phyloP scores from a whole-genome alignment of 2,888 invertebrate genomes.

The Leptura quadrifasciata region DNA sequence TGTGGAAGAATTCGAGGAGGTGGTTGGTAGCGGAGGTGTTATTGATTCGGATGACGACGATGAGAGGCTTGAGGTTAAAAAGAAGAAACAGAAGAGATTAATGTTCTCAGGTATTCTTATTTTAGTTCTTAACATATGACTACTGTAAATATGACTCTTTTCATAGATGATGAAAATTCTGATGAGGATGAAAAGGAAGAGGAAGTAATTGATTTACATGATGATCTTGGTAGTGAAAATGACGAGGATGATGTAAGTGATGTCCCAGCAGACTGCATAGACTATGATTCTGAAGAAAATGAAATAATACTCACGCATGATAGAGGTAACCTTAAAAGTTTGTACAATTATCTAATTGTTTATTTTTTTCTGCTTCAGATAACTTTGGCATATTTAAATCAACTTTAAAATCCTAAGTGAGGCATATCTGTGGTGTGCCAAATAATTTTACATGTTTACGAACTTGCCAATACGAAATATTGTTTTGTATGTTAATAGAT shows the following conservation, averaged over 20 bases:
- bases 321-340: conserved; percentile 42
- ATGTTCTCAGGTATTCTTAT: conserved; percentile 73
- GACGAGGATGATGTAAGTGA: conserved; percentile 70
- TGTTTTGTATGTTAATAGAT: too few species aligned
- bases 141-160: not conserved
- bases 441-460: too few species aligned
- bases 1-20: conserved; percentile 57
- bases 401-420: not conserved
- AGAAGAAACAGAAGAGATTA: conserved; percentile 71
- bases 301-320: conserved; percentile 74
- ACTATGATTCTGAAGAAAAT: conserved; percentile 92
- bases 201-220: conserved; percentile 69
- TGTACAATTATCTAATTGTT: conserved; percentile 33
- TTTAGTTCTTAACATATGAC: not conserved
- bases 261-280: conserved; percentile 71
- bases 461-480: too few species aligned
- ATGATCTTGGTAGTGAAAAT: conserved; percentile 63
- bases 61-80: conserved; percentile 53
- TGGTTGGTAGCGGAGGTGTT: conserved; percentile 60
- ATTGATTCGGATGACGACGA: conserved; percentile 66
- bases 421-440: too few species aligned
- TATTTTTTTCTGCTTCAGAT: conserved; percentile 37
- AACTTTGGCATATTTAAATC: not conserved
- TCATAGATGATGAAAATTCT: conserved; percentile 71
- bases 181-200: conserved; percentile 66